Conservation (phyloP, 2,797 vertebrate genomes). For the Argentina silus region DNA sequence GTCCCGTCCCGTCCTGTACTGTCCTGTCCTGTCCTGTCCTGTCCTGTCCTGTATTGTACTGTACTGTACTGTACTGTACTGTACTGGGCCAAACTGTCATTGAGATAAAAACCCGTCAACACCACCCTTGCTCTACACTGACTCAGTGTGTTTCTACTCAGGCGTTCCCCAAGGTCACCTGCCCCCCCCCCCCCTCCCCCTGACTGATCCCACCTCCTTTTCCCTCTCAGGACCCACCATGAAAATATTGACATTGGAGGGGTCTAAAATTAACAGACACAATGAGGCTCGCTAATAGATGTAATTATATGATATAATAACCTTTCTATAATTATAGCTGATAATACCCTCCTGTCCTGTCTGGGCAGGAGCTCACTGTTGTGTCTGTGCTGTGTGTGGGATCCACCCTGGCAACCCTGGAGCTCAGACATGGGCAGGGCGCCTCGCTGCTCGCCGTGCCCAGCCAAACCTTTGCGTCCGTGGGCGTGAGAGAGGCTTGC, state of each 20-base stretch:
- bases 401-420: slow-evolving; percentile 62
- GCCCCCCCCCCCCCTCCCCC: background rate
- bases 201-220: slow-evolving; percentile 36
- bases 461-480: slow-evolving; percentile 48
- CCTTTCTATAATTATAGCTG: slow-evolving; percentile 63
- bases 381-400: slow-evolving; percentile 45
- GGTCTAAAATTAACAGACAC: slow-evolving; percentile 44
- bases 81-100: too few species aligned
- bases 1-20: too few species aligned
- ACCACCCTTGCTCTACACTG: too few species aligned
- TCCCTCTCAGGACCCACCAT: slow-evolving; percentile 50
- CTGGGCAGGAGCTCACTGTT: slow-evolving; percentile 61
- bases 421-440: slow-evolving; percentile 39
- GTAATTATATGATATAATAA: slow-evolving; percentile 70
- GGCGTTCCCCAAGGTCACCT: background rate
- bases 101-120: too few species aligned
- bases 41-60: too few species aligned
- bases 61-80: too few species aligned
- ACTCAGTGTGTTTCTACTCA: background rate
- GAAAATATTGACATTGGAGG: slow-evolving; percentile 72
- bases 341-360: slow-evolving; percentile 58
- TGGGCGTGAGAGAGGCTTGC: slow-evolving; percentile 49
- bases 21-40: too few species aligned
- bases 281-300: slow-evolving; percentile 57
- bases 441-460: slow-evolving; percentile 14